Evolutionary conservation across 2,113 vertebrate genomes (phyloP), one percentile per base, ranked within the genome.

Genomic region (Mastomys coucha): DNA sequence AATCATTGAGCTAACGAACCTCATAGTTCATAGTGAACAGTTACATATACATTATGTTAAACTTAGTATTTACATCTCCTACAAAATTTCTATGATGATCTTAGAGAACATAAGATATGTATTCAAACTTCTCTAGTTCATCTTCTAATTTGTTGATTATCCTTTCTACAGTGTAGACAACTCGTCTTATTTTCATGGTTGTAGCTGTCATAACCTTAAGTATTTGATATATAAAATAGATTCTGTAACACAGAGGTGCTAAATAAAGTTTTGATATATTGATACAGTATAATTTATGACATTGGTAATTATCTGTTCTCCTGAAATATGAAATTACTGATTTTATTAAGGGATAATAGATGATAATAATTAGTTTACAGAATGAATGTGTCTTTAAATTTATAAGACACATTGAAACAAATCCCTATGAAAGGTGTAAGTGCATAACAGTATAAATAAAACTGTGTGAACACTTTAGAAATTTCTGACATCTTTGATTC

Each of bases 401-500:
- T 69, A 31, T 45, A 91, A 82, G 45, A 58, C 1, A 91, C 63
- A 24, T 76, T 77, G 77, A 90, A 88, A 91, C 1, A 73, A 93
- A 88, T 90, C 2, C 10, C 60, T 81, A 3, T 63, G 65, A 80
- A 80, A 91, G 12, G 24, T 77, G 14, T 63, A 6, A 60, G 26
- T 76, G 16, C 49, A 78, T 51, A 93, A 89, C 42, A 51, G 31
- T 88, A 58, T 51, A 49, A 4, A 31, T 69, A 36, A 89, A 96
- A 28, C 0, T 77, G 0, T 70, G 4, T 75, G 26, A 51, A 8
- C 31, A 78, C 89, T 95, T 87, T 19, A 6, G 0, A 53, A 63
- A 67, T 2, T 75, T 94, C 13, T 94, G 53, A 81, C 33, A 94
- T 67, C 65, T 92, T 95, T 72, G 36, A 84, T 76, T 94, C 36